Percentiles rank a stretch among this genome's conserved stretches.
Conservation (phyloP, 1,140 invertebrate genomes). For the Microplitis mediator region DNA sequence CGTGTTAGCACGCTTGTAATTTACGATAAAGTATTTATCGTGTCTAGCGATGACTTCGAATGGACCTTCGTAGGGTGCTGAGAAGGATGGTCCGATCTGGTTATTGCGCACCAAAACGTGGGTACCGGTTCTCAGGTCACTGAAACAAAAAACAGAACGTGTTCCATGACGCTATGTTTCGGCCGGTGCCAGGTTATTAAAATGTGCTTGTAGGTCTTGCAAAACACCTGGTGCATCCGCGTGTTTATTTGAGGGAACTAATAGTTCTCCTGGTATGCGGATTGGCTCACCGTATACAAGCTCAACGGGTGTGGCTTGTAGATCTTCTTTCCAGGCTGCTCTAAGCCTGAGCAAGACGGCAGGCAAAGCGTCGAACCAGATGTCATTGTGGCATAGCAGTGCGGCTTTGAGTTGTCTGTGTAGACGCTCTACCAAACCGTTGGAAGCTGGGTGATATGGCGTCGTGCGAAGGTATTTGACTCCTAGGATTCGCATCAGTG, state of each 20-base stretch:
- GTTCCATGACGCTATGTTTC: constrained; percentile 1
- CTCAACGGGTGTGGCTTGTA: constrained; percentile 12
- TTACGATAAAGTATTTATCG: constrained; percentile 38
- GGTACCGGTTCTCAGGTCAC: constrained; percentile 23
- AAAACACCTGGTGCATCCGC: neutral
- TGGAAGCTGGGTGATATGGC: constrained; percentile 47
- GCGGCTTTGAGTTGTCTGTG: constrained; percentile 42
- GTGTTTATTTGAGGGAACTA: constrained; percentile 19
- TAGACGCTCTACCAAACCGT: constrained; percentile 53
- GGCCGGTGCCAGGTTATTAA: too few relatives aligned
- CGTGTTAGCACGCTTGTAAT: constrained; percentile 34
- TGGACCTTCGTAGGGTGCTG: constrained; percentile 47
- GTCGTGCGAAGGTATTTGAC: constrained; percentile 26
- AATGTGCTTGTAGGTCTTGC: too few relatives aligned
- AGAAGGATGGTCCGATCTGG: neutral
- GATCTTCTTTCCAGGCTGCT: neutral
- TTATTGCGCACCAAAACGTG: constrained; percentile 36
- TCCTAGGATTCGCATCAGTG: constrained; percentile 38
- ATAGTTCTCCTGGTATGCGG: constrained; percentile 49
- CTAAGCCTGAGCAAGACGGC: constrained; percentile 47
- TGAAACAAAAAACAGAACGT: constrained; percentile 30
- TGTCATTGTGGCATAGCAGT: constrained; percentile 27
- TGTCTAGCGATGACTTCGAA: constrained; percentile 40
- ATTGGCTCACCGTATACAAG: too few relatives aligned
- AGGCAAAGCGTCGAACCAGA: constrained; percentile 43